Conservation (phyloP, 2,113 vertebrate species). For the Saccopteryx bilineata region DNA sequence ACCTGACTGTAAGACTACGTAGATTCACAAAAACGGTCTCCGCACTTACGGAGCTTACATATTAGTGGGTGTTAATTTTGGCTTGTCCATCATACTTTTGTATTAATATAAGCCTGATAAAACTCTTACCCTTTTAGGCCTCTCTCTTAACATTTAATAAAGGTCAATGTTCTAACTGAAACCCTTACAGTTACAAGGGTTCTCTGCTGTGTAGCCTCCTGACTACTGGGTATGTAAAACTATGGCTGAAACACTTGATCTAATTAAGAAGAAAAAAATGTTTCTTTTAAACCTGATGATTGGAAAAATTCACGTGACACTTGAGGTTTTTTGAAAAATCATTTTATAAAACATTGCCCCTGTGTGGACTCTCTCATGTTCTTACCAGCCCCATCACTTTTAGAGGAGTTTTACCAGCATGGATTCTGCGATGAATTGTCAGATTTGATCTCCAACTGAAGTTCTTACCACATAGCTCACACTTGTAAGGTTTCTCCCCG, state of each 20-base stretch:
- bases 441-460: conserved; percentile 79
- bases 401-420: conserved; percentile 41
- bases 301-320: conserved; percentile 59
- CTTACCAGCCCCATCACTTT: conserved; percentile 7
- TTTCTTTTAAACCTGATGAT: conserved; percentile 11
- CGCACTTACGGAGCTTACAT: background rate
- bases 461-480: conserved; percentile 77
- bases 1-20: background rate
- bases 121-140: background rate
- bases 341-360: conserved; percentile 60
- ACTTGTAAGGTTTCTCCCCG: conserved; percentile 80
- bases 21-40: background rate
- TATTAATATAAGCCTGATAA: background rate
- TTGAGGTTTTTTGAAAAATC: background rate
- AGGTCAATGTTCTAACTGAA: background rate
- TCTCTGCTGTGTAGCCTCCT: background rate
- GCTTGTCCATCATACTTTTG: background rate
- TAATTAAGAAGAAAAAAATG: background rate
- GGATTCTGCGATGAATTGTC: conserved; percentile 75
- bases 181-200: background rate
- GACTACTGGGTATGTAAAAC: background rate
- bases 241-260: background rate
- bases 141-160: background rate
- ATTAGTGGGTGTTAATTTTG: background rate
- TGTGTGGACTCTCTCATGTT: background rate